phyloP scores from a whole-genome alignment of 2,797 vertebrate species.

The Halcyon smyrnensis region DNA sequence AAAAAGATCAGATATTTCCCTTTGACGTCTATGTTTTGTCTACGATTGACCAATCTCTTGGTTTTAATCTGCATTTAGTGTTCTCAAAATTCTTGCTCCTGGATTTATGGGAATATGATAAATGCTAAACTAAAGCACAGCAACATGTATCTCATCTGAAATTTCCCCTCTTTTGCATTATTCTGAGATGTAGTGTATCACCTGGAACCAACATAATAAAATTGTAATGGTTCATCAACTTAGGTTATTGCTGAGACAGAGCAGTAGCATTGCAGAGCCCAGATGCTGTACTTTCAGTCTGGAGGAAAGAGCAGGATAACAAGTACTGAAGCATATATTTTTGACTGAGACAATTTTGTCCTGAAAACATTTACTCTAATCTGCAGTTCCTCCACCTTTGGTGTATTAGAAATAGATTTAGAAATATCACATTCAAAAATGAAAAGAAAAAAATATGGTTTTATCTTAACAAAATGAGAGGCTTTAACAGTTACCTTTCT shows the following conservation, averaged over 20 bases:
- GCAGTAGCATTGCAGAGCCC: background rate
- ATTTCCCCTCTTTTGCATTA: background rate
- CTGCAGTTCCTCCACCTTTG: background rate
- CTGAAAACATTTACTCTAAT: background rate
- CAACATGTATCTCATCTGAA: background rate
- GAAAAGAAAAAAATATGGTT: background rate
- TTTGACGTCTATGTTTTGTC: background rate
- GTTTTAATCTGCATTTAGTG: background rate
- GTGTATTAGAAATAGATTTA: background rate
- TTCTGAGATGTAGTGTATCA: background rate
- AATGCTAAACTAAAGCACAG: background rate
- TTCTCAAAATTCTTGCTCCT: background rate
- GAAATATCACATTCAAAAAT: background rate
- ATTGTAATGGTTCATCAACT: background rate
- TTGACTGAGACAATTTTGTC: background rate
- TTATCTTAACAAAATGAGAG: background rate
- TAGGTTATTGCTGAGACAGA: background rate
- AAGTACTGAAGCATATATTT: background rate
- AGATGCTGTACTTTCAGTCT: background rate
- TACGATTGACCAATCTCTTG: background rate
- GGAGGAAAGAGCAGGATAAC: background rate
- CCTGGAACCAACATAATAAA: background rate
- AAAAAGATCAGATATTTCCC: background rate
- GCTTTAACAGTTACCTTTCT: background rate
- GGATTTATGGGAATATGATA: background rate